Conservation (phyloP, 1,140 invertebrate species). For the Drosophila rhopaloa region DNA sequence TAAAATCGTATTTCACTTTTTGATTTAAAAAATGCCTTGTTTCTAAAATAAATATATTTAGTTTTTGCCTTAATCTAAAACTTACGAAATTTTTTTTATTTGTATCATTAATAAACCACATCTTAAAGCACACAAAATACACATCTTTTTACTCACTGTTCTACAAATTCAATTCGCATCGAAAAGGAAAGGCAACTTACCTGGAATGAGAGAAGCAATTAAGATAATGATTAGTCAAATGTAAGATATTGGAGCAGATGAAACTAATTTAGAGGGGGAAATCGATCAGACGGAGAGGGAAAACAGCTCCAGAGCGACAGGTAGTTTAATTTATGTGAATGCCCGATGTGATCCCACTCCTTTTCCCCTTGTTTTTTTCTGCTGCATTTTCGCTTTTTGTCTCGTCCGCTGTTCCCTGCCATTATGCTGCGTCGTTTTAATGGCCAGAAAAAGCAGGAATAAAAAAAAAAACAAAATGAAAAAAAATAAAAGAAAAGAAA, state of each 20-base stretch:
- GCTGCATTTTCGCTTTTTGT: conserved; percentile 50
- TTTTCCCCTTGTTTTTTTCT: conserved; percentile 25
- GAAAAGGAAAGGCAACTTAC: conserved; percentile 53
- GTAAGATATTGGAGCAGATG: conserved; percentile 51
- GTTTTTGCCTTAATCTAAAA: too few relatives aligned
- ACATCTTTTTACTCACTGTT: conserved; percentile 15
- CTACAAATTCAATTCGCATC: conserved; percentile 6
- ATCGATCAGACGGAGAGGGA: conserved; percentile 1
- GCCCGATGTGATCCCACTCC: conserved; percentile 25
- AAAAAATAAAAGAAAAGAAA: conserved; percentile 17
- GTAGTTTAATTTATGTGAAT: conserved; percentile 81
- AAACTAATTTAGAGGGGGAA: conserved; percentile 63
- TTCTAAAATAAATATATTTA: too few relatives aligned
- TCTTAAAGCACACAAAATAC: too few relatives aligned
- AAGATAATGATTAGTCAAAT: conserved; percentile 66
- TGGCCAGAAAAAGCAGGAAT: conserved; percentile 47
- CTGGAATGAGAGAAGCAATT: conserved; percentile 57
- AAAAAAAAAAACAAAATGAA: conserved; percentile 7
- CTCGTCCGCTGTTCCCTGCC: conserved; percentile 64
- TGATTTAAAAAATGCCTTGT: too few relatives aligned
- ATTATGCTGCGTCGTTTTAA: conserved; percentile 83
- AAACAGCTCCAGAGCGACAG: conserved; percentile 65
- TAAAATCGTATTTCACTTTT: too few relatives aligned
- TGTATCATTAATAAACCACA: too few relatives aligned
- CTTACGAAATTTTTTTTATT: too few relatives aligned